phyloP scores from a whole-genome alignment of 2,888 invertebrate species.

The Lathronympha strigana region DNA sequence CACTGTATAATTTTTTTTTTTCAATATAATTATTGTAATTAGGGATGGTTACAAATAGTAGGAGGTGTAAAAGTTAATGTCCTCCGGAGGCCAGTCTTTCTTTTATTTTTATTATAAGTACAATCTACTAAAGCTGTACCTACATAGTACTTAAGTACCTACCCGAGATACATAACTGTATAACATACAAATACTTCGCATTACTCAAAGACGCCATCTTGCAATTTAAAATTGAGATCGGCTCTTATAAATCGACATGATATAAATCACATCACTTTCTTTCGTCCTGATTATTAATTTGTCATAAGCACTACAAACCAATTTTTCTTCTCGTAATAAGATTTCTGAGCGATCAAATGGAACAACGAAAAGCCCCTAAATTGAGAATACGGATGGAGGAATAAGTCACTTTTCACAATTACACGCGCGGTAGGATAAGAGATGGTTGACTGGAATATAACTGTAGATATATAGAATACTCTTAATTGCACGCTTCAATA shows the following conservation, averaged over 20 bases:
- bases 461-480: too few species aligned
- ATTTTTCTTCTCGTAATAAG: background rate
- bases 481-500: too few species aligned
- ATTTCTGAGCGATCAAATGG: slow-evolving; percentile 2
- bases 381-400: slow-evolving; percentile 8
- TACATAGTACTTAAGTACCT: too few species aligned
- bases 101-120: too few species aligned
- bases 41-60: too few species aligned
- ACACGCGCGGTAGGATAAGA: slow-evolving; percentile 29
- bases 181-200: too few species aligned
- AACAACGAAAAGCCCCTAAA: background rate
- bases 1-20: too few species aligned
- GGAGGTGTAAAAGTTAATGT: too few species aligned
- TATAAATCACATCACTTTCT: background rate
- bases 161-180: too few species aligned
- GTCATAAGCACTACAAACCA: background rate
- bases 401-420: slow-evolving; percentile 37
- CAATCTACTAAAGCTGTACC: too few species aligned
- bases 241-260: background rate
- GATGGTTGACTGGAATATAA: background rate
- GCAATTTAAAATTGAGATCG: background rate
- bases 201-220: background rate
- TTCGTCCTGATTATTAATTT: background rate
- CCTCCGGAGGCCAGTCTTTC: too few species aligned
- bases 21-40: too few species aligned